phyloP scores from a whole-genome alignment of 2,113 vertebrate species.

The Upupa epops region DNA sequence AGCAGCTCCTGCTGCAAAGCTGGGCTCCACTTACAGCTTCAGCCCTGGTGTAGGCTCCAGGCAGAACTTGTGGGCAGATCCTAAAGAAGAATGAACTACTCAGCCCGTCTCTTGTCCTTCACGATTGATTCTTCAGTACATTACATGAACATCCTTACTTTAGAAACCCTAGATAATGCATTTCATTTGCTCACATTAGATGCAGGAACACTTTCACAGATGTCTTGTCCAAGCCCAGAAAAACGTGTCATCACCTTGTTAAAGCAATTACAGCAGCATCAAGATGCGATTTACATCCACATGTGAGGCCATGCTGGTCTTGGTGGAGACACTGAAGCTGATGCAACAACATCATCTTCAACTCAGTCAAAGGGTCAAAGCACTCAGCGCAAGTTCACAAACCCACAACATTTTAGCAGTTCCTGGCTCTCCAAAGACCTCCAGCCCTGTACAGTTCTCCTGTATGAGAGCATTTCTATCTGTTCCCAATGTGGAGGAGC shows the following conservation, averaged over 20 bases:
- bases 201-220: not conserved
- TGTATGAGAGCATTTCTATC: not conserved
- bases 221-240: not conserved
- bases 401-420: not conserved
- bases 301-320: not conserved
- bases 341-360: not conserved
- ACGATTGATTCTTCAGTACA: accelerated
- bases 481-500: accelerated
- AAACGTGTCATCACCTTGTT: not conserved
- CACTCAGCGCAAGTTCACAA: not conserved
- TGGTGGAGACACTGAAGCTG: not conserved
- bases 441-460: not conserved
- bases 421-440: not conserved
- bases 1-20: not conserved
- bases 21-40: not conserved
- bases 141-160: not conserved
- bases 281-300: accelerated
- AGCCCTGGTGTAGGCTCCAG: not conserved
- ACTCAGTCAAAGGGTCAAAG: not conserved
- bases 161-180: not conserved
- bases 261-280: not conserved
- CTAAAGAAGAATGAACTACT: not conserved
- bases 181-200: not conserved
- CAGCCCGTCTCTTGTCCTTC: not conserved
- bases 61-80: accelerated